Conservation (phyloP, 2,797 vertebrate species). For the Lemur catta region DNA sequence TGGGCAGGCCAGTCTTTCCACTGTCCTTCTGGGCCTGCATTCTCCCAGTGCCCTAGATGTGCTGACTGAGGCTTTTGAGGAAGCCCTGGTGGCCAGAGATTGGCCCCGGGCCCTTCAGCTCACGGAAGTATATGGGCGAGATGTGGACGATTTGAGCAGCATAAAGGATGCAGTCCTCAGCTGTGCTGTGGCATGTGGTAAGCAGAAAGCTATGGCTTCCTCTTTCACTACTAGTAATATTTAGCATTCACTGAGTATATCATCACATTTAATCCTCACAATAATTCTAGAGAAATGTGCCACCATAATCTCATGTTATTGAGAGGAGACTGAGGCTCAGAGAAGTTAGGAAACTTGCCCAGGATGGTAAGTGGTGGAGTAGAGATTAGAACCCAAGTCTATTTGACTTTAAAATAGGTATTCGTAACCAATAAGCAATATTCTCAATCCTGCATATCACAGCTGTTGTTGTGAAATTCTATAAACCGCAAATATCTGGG, state of each 20-base stretch:
- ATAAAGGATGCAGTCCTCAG: slow-evolving; percentile 91
- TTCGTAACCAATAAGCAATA: neutral
- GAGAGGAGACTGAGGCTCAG: neutral
- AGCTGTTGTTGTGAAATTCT: neutral
- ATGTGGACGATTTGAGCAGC: slow-evolving; percentile 83
- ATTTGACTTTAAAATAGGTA: neutral
- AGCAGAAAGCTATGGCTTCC: slow-evolving; percentile 36
- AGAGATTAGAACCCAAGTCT: neutral
- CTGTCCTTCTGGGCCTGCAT: slow-evolving; percentile 91
- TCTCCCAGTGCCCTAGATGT: slow-evolving; percentile 83
- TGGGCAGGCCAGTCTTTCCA: slow-evolving; percentile 85
- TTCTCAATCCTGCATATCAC: neutral
- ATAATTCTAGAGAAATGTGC: neutral
- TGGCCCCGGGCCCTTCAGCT: slow-evolving; percentile 89
- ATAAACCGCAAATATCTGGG: neutral
- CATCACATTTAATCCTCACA: neutral
- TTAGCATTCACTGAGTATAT: neutral
- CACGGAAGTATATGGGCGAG: slow-evolving; percentile 89
- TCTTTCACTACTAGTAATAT: neutral
- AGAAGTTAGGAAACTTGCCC: neutral
- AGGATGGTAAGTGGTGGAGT: neutral
- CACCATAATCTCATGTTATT: neutral
- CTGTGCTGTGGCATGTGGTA: slow-evolving; percentile 91
- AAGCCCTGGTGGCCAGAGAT: slow-evolving; percentile 86
- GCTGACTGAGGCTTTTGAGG: slow-evolving; percentile 89